Conservation (phyloP, 2,797 vertebrate genomes). For the Sphaeramia orbicularis region DNA sequence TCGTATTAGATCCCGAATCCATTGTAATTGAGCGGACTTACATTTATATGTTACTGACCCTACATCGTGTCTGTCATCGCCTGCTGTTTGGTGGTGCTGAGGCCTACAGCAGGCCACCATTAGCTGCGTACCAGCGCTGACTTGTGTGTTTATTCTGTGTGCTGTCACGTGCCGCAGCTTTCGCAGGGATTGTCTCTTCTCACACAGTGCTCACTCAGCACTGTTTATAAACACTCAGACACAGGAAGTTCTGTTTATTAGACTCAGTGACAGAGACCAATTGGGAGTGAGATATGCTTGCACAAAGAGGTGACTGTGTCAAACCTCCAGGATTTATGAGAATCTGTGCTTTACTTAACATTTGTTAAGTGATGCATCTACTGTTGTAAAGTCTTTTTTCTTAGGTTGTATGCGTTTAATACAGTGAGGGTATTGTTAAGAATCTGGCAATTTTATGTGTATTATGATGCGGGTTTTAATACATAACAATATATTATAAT, state of each 20-base stretch:
- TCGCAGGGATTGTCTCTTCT: slow-evolving; percentile 64
- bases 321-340: slow-evolving; percentile 38
- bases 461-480: too few relatives aligned
- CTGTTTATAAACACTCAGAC: slow-evolving; percentile 81
- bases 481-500: too few relatives aligned
- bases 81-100: slow-evolving; percentile 28
- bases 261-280: slow-evolving; percentile 76
- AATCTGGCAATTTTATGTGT: too few relatives aligned
- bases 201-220: slow-evolving; percentile 74
- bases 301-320: slow-evolving; percentile 61
- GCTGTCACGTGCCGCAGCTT: slow-evolving; percentile 61
- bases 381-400: not conserved
- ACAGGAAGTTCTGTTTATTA: slow-evolving; percentile 83
- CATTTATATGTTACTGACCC: slow-evolving; percentile 29
- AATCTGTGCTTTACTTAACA: slow-evolving; percentile 20
- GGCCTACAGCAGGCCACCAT: slow-evolving; percentile 39
- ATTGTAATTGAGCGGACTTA: slow-evolving; percentile 21
- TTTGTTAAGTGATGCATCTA: slow-evolving; percentile 1
- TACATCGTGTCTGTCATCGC: slow-evolving; percentile 43
- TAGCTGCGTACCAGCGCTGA: slow-evolving; percentile 34
- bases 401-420: not conserved
- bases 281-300: slow-evolving; percentile 56
- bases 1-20: slow-evolving; percentile 31
- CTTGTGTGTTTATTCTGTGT: slow-evolving; percentile 59
- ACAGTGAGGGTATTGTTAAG: too few relatives aligned